Base-by-base conservation (phyloP, 2,113 vertebrate genomes). In the Ammodramus savannarum region DNA sequence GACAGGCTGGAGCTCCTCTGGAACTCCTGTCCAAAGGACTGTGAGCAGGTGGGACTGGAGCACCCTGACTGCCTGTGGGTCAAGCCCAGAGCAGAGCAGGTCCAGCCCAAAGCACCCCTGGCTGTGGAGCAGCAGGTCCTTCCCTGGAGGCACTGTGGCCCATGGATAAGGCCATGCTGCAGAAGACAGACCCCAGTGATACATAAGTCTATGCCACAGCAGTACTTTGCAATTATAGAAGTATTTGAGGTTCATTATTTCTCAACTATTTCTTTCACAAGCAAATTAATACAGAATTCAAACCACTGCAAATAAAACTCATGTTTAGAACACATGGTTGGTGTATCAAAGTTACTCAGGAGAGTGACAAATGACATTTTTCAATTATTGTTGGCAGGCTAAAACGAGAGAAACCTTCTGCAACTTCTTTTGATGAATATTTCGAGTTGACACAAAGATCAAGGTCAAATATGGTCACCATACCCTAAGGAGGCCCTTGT, bases 391-490 rank as follows among this genome's bases (percentile, higher is more conserved):
- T n/a, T 79, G 66, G 41, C 3, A 3, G 38, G 26, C 12, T 93
- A 32, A 68, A 85, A 32, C 34, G 46, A 62, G 16, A 88, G 51
- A 38, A 92, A 34, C 9, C 16, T 79, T 41, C 17, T 54, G 41
- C 41, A 90, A 32, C 32, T 86, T 74, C 49, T 41, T 90, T 66
- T 69, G 79, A 90, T 58, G 23, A 36, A 23, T 69, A 85, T 31
- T 68, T 49, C 34, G 54, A 87, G 49, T 26, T 69, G 63, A 87
- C 26, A 27, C 26, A 80, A 89, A 39, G 54, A 89, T 71, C 61
- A 78, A 75, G 73, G 51, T 82, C 69, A 85, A 90, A 78, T 13
- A 44, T 10, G 48, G 78, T 46, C 67, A 75, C 29, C 52, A 26
- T 44, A 61, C 55, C n/a, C 29, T 85, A 89, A 68, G 54, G 66